phyloP scores from a whole-genome alignment of 1,140 invertebrate genomes.

The Zaprionus tsacasi region DNA sequence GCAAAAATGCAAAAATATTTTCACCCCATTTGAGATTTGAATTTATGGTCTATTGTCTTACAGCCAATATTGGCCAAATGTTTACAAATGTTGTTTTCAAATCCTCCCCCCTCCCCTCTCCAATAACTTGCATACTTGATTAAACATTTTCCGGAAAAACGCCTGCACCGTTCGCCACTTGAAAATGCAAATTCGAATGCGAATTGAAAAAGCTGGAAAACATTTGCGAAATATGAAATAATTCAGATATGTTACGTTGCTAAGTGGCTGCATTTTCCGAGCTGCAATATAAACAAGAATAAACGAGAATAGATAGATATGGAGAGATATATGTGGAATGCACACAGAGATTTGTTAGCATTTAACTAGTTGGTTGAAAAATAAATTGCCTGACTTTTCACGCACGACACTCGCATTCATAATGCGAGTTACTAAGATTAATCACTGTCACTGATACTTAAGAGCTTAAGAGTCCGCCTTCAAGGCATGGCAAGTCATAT shows the following conservation, averaged over 20 bases:
- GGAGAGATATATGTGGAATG: not conserved
- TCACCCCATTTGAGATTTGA: not conserved
- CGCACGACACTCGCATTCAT: slow-evolving; percentile 48
- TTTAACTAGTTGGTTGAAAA: slow-evolving; percentile 26
- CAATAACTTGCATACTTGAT: slow-evolving; percentile 23
- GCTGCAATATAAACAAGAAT: not conserved
- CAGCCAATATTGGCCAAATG: not conserved
- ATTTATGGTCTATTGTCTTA: slow-evolving; percentile 1
- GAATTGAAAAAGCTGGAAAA: slow-evolving; percentile 18
- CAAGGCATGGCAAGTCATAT: slow-evolving; percentile 63
- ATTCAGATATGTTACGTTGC: not conserved
- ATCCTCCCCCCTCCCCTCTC: not conserved
- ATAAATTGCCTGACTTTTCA: slow-evolving; percentile 54
- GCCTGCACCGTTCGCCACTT: not conserved
- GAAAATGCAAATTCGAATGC: not conserved
- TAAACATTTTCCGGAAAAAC: not conserved
- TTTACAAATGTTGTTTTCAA: slow-evolving; percentile 15
- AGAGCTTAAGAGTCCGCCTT: slow-evolving; percentile 43
- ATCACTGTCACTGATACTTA: slow-evolving; percentile 80
- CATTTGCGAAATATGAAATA: slow-evolving; percentile 8
- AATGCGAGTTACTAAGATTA: slow-evolving; percentile 73
- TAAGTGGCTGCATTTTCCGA: not conserved
- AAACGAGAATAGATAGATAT: not conserved
- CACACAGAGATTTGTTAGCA: not conserved
- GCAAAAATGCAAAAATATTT: not conserved